Conservation (phyloP, 2,888 invertebrate species). For the Drosophila mimica region DNA sequence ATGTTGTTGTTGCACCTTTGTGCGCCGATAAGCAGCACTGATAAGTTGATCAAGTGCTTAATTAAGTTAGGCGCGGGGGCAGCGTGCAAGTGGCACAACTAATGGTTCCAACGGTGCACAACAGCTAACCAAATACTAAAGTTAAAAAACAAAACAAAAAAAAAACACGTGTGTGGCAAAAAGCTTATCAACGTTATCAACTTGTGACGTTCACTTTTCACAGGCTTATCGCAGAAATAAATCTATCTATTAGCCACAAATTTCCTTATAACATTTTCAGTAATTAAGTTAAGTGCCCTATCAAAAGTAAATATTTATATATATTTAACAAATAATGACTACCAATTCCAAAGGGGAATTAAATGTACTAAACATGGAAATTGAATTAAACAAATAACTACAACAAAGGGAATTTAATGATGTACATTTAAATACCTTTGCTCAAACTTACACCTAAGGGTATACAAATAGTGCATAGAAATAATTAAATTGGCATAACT, state of each 20-base stretch:
- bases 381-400: no score
- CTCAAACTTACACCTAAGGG: neutral
- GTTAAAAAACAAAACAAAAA: conserved; percentile 20
- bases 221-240: conserved; percentile 46
- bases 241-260: neutral
- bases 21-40: conserved; percentile 56
- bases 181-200: conserved; percentile 41
- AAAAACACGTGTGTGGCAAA: conserved; percentile 25
- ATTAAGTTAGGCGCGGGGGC: conserved; percentile 66
- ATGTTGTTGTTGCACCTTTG: conserved; percentile 9
- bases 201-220: conserved; percentile 60
- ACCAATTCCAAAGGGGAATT: neutral
- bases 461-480: neutral
- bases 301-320: neutral
- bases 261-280: neutral
- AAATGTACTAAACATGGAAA: neutral
- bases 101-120: conserved; percentile 30
- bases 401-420: neutral
- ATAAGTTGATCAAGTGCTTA: conserved; percentile 76
- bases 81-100: conserved; percentile 26
- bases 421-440: no score
- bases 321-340: neutral
- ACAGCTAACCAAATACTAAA: conserved; percentile 37
- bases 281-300: neutral
- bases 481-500: conserved; percentile 14